Conservation (phyloP, 2,888 invertebrate genomes). For the Oconnorella tubifera region DNA sequence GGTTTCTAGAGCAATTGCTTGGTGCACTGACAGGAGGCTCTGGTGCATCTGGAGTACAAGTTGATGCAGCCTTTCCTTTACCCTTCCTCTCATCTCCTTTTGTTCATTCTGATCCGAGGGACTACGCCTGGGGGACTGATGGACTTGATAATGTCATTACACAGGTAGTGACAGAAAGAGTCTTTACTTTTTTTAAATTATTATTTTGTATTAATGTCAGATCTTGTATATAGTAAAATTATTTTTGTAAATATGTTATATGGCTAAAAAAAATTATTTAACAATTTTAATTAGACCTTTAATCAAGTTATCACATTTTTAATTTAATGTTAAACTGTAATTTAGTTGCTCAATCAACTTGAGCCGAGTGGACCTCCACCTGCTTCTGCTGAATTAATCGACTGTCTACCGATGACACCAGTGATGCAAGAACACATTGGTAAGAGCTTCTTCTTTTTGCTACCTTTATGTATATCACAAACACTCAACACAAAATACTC, state of each 20-base stretch:
- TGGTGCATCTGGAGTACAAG: constrained; percentile 61
- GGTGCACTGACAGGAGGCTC: neutral
- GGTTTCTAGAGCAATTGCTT: neutral
- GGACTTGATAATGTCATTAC: constrained; percentile 91
- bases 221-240: no score
- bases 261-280: no score
- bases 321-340: no score
- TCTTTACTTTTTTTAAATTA: no score
- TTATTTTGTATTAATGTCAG: no score
- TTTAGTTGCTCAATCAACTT: neutral
- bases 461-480: no score
- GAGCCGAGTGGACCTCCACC: neutral
- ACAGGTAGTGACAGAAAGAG: constrained; percentile 64
- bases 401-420: neutral
- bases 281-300: no score
- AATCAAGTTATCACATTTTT: no score
- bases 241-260: no score
- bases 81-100: neutral
- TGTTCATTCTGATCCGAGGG: constrained; percentile 71
- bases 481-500: no score
- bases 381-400: neutral
- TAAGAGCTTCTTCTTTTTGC: no score
- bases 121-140: constrained; percentile 82
- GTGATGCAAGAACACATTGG: neutral
- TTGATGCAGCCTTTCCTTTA: neutral